Conservation (phyloP, 53 echinoderm and acorn worm species). For the Hippasteria phrygiana region DNA sequence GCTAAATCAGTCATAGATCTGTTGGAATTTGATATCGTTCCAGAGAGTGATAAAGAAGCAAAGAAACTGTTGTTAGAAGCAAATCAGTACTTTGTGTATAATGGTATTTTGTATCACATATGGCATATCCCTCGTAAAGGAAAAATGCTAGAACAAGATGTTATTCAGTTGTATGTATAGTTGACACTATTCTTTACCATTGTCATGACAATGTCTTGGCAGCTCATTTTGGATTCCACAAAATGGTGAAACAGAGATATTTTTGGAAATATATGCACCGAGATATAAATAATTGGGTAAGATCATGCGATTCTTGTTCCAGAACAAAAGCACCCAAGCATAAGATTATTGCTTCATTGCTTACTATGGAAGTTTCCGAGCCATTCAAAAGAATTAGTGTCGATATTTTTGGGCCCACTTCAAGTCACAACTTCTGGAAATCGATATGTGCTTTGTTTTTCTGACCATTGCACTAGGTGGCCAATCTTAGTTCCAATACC, state of each 20-base stretch:
- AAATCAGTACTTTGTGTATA: conserved; percentile 44
- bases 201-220: conserved; percentile 51
- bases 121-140: conserved; percentile 25
- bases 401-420: conserved; percentile 43
- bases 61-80: conserved; percentile 2
- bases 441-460: conserved; percentile 26
- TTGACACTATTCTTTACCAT: conserved; percentile 25
- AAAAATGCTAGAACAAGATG: neutral
- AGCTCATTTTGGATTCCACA: conserved; percentile 48
- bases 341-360: conserved; percentile 19
- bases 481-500: conserved; percentile 47
- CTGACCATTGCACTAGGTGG: conserved; percentile 52
- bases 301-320: conserved; percentile 32
- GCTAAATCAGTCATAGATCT: conserved; percentile 2
- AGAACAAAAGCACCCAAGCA: conserved; percentile 20
- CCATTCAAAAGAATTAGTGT: conserved; percentile 53
- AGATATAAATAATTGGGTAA: conserved; percentile 47
- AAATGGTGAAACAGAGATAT: conserved; percentile 31
- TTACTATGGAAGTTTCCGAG: conserved; percentile 34
- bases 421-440: conserved; percentile 34
- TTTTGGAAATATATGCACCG: conserved; percentile 46
- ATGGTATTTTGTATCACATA: conserved; percentile 7
- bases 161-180: conserved; percentile 18
- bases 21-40: conserved; percentile 7
- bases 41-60: conserved; percentile 20